Conservation (phyloP, 2,888 invertebrate species). For the Imbricaverruca yamaguchii region DNA sequence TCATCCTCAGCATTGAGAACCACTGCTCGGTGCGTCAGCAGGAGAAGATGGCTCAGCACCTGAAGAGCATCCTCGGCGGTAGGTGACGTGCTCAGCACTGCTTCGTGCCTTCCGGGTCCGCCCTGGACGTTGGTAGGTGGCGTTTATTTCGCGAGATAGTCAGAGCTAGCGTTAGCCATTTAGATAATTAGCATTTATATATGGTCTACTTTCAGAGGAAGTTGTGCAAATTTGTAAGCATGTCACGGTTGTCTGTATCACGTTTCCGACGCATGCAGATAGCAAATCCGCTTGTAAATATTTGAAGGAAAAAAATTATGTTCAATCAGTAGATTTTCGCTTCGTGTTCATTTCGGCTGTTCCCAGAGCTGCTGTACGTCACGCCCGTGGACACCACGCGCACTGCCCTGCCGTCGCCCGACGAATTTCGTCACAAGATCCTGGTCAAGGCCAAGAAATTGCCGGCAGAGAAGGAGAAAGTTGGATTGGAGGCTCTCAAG, state of each 20-base stretch:
- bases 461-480: conserved; percentile 26
- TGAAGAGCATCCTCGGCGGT: conserved; percentile 44
- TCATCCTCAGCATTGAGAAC: conserved; percentile 49
- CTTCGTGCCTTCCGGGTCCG: too few species aligned
- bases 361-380: conserved; percentile 39
- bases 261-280: too few species aligned
- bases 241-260: too few species aligned
- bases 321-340: too few species aligned
- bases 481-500: background rate
- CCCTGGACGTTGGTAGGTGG: too few species aligned
- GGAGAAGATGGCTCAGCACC: conserved; percentile 42
- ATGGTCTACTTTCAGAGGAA: too few species aligned
- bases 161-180: too few species aligned
- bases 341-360: background rate
- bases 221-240: too few species aligned
- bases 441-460: conserved; percentile 33
- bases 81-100: conserved; percentile 27
- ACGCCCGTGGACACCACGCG: conserved; percentile 26
- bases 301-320: too few species aligned
- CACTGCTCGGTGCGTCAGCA: conserved; percentile 46
- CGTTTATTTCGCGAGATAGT: too few species aligned
- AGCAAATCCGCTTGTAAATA: too few species aligned
- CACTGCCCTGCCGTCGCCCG: conserved; percentile 44
- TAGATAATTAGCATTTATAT: too few species aligned
- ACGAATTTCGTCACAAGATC: conserved; percentile 36